Conservation (phyloP, 2,888 invertebrate genomes). For the Ceramica pisi region DNA sequence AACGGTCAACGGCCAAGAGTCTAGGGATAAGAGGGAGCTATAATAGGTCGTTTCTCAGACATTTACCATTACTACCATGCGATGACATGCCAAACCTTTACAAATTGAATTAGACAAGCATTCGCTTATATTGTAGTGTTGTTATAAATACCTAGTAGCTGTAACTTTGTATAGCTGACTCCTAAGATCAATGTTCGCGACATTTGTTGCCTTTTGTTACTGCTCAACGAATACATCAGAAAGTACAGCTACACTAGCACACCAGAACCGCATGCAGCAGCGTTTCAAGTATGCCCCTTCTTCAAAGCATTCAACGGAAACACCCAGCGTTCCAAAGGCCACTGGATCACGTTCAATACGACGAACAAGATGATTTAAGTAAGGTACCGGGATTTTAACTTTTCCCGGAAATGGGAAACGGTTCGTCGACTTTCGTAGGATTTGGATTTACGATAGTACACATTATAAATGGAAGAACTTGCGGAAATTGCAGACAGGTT, state of each 20-base stretch:
- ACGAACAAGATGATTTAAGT: constrained; percentile 30
- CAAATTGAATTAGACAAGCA: constrained; percentile 18
- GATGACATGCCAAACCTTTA: neutral
- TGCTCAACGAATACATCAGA: neutral
- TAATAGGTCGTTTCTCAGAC: too few relatives aligned
- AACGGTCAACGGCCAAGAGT: too few relatives aligned
- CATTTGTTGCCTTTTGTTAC: constrained; percentile 9
- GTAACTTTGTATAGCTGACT: constrained; percentile 8
- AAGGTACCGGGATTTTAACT: constrained; percentile 17
- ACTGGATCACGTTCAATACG: constrained; percentile 27
- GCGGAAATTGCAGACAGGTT: constrained; percentile 1
- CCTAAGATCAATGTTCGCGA: constrained; percentile 1
- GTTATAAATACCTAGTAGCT: neutral
- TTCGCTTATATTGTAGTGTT: neutral
- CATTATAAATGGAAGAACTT: constrained; percentile 3
- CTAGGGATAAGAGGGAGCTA: too few relatives aligned
- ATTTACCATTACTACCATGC: neutral
- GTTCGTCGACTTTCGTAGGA: constrained; percentile 27
- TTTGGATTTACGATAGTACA: constrained; percentile 23
- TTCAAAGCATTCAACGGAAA: constrained; percentile 13
- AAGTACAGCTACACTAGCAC: constrained; percentile 3
- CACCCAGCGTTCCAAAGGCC: constrained; percentile 12
- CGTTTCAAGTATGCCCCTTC: constrained; percentile 5
- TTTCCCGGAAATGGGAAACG: constrained; percentile 32
- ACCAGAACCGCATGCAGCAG: neutral